Evolutionary conservation across 2,888 invertebrate species (phyloP), one percentile per base, ranked within the genome.

Genomic region (Chrysotoxum bicinctum): DNA sequence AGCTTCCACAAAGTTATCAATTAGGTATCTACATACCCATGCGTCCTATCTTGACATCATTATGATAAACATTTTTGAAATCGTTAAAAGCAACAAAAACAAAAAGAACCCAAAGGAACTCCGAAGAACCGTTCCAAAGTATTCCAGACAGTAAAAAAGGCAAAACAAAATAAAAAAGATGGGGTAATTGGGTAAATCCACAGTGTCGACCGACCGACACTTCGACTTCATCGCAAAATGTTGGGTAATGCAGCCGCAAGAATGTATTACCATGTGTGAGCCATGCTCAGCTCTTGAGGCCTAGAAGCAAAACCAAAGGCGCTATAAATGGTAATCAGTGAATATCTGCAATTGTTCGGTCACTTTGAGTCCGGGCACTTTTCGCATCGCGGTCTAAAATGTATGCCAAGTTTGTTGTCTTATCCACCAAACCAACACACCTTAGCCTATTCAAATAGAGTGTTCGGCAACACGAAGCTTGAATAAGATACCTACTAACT

Each of bases 321-420:
- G 84, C 84, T 84, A 80, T 84, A 84, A 80, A 84, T 80, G 84
- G 84, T 75, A 75, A 84, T 84, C 84, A 80, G 80, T 32, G 84
- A 83, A 83, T 83, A 83, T 74, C 74, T 83, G 78, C 78, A 78
- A 83, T 83, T 83, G 78, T 83, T 83, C 83, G 83, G 83, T 83
- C 83, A 83, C 83, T 83, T 83, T 83, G 83, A 70, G 80, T 60
- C 69, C 64, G 68, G 69, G 43, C 30, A 40, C 40, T 40, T 60
- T 26, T 45, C 23, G 16, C 40, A 64, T 50, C 45, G 69, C 26
- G 52, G 66, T 23, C 66, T 74, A 75, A 79, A 84, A 84, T 84
- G 84, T 84, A 66, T 84, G 84, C 79, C 84, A 84, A 69, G 64
- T 69, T 69, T 70, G 73, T 58, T 69, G 76, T 56, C 56, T 81